Percentiles rank a stretch among this genome's conserved stretches.
Evolutionary conservation across 2,113 vertebrate species (phyloP).

Genomic region (Ammodytes marinus): DNA sequence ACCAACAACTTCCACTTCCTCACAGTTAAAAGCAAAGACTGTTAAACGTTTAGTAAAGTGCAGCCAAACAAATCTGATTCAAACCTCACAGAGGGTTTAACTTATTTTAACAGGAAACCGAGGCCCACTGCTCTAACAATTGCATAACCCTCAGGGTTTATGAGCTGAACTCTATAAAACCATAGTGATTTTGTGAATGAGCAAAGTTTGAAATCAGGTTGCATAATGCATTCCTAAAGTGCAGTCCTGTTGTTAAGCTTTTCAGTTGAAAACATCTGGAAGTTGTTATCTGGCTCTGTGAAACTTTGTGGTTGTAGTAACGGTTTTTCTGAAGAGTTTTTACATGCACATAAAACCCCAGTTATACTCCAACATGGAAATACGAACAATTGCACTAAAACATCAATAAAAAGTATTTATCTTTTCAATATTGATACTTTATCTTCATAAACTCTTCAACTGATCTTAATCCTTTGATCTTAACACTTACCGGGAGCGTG

Average conservation of each 20-base stretch:
- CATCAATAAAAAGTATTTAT: neutral
- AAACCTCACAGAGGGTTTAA: neutral
- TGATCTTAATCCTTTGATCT: neutral
- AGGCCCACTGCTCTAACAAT: neutral
- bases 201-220: neutral
- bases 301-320: neutral
- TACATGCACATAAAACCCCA: neutral
- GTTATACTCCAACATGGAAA: neutral
- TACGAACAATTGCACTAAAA: neutral
- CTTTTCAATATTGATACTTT: neutral
- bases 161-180: neutral
- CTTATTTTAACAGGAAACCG: neutral
- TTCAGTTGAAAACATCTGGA: constrained; percentile 9
- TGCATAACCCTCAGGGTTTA: neutral
- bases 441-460: neutral
- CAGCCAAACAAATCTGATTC: neutral
- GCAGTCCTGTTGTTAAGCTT: neutral
- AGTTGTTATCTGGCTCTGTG: neutral
- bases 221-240: neutral
- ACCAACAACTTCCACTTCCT: neutral
- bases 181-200: neutral
- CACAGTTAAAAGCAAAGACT: neutral
- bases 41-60: neutral
- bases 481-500: constrained; percentile 22
- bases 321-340: neutral